Percentiles rank a stretch among this genome's conserved stretches.
Conservation (phyloP, 1,140 invertebrate species). For the Ceratina australensis region DNA sequence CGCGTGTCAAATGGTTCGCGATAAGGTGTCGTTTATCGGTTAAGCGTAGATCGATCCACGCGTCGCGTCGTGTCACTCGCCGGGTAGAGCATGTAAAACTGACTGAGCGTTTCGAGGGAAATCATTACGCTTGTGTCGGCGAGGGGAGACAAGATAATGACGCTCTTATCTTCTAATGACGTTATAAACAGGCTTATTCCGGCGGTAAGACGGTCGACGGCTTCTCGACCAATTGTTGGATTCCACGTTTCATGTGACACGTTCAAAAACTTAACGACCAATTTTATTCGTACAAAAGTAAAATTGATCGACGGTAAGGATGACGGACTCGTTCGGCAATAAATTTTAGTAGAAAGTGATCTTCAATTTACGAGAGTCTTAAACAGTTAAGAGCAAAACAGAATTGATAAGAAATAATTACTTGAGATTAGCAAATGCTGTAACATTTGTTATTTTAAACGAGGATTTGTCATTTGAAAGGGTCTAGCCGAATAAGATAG, state of each 20-base stretch:
- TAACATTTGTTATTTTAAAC: too few species aligned
- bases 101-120: constrained; percentile 10
- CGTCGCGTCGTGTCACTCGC: constrained; percentile 18
- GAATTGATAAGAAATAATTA: too few species aligned
- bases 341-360: too few species aligned
- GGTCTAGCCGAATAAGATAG: too few species aligned
- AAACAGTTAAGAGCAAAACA: too few species aligned
- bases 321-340: too few species aligned
- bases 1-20: background rate
- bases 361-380: too few species aligned
- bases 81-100: constrained; percentile 10
- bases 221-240: background rate
- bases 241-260: background rate
- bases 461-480: too few species aligned
- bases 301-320: too few species aligned
- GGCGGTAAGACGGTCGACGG: constrained; percentile 12
- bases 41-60: background rate
- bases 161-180: constrained; percentile 38
- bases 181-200: constrained; percentile 55
- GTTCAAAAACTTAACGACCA: too few species aligned
- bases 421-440: too few species aligned
- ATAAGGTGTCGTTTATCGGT: constrained; percentile 11
- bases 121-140: constrained; percentile 9
- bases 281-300: too few species aligned
- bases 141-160: constrained; percentile 41